Conservation (phyloP, 2,888 invertebrate genomes). For the Callyntrura sp. region DNA sequence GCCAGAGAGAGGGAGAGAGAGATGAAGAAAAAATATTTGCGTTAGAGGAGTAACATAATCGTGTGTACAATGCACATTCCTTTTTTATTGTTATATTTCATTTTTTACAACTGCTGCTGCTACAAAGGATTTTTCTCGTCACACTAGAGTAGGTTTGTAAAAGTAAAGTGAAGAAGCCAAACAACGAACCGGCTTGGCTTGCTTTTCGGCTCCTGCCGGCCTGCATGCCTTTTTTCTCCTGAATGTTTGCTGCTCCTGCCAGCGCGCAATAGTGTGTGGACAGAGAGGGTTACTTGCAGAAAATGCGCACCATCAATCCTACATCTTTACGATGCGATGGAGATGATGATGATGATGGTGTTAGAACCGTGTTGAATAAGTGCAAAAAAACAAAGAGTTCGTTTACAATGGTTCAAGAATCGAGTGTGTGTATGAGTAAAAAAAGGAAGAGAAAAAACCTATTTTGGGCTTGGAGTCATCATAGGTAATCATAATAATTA, state of each 20-base stretch:
- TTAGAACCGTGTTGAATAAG: neutral
- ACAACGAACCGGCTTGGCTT: conserved; percentile 72
- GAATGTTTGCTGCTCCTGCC: conserved; percentile 4
- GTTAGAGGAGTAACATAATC: conserved; percentile 10
- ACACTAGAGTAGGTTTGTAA: conserved; percentile 73
- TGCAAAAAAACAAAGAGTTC: neutral
- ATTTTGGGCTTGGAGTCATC: conserved; percentile 11
- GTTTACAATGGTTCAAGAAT: neutral
- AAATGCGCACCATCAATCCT: neutral
- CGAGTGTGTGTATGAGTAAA: neutral
- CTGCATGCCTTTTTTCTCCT: conserved; percentile 40
- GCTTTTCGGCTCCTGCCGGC: conserved; percentile 70
- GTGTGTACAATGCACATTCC: conserved; percentile 61
- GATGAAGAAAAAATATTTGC: conserved; percentile 48
- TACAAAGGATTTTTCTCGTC: conserved; percentile 59
- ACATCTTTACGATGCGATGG: neutral
- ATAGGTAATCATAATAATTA: conserved; percentile 24
- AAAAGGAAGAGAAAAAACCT: too few species aligned
- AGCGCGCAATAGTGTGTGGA: too few species aligned
- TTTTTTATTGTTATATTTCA: conserved; percentile 61
- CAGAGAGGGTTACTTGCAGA: too few species aligned
- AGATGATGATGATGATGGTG: neutral
- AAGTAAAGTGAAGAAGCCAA: conserved; percentile 78
- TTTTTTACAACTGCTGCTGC: conserved; percentile 6
- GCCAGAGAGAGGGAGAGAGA: neutral